Conservation (phyloP, 2,113 vertebrate genomes). For the Silurus glanis region DNA sequence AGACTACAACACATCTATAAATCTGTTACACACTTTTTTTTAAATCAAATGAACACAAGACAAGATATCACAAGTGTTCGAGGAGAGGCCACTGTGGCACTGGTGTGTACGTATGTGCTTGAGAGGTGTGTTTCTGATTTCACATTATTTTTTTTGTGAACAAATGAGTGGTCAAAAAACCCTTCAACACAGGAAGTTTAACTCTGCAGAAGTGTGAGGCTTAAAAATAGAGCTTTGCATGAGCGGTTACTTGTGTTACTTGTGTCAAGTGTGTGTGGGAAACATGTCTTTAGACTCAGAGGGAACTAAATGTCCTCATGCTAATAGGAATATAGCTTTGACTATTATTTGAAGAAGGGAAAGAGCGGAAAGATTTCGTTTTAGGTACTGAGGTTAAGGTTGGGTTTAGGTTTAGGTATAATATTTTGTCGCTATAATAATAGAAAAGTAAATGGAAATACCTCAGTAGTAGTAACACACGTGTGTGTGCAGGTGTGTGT, state of each 20-base stretch:
- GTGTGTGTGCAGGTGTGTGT: not conserved
- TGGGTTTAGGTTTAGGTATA: not conserved
- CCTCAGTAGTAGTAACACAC: not conserved
- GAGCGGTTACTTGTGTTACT: not conserved
- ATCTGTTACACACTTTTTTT: not conserved
- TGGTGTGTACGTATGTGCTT: not conserved
- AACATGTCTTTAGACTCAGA: not conserved
- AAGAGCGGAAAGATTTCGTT: not conserved
- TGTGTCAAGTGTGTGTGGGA: conserved; percentile 17
- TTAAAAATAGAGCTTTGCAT: conserved; percentile 25
- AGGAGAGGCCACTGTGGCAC: not conserved
- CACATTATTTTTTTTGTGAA: not conserved
- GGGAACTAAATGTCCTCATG: not conserved
- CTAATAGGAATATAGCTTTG: not conserved
- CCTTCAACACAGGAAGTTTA: conserved; percentile 35
- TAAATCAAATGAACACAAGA: not conserved
- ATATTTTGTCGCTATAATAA: not conserved
- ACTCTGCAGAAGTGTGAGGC: conserved; percentile 23
- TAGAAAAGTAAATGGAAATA: not conserved
- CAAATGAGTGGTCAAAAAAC: conserved; percentile 22
- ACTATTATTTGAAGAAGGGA: not conserved
- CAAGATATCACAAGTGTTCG: not conserved
- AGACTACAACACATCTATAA: not conserved
- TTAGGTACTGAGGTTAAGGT: not conserved
- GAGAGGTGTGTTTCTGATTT: conserved; percentile 7